These are phyloP conservation scores for Solenopsis invicta DNA, from an alignment of 1,140 invertebrate genomes.

Conservation along the genomic window DNA sequence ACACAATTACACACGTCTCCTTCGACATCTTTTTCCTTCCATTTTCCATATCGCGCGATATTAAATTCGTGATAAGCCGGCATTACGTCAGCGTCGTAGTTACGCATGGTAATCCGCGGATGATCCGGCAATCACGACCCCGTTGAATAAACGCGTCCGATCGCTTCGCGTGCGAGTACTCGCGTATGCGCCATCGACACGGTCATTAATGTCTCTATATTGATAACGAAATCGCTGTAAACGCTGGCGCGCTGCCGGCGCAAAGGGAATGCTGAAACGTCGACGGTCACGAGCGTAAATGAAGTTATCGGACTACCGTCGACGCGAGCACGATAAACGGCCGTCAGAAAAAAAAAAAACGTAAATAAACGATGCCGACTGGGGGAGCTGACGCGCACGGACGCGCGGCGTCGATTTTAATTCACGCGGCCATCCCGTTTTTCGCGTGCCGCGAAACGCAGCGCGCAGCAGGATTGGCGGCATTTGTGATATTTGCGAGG, in stretches of 20 bases:
- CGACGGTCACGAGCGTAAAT: conserved; percentile 61
- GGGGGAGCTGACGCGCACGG: conserved; percentile 32
- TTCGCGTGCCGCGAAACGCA: conserved; percentile 1
- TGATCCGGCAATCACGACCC: conserved; percentile 55
- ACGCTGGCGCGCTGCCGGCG: conserved; percentile 46
- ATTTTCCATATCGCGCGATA: conserved; percentile 10
- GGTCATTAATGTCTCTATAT: conserved; percentile 62
- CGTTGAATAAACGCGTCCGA: conserved; percentile 53
- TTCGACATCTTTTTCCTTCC: background rate
- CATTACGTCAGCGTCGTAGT: conserved; percentile 43
- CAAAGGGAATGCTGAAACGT: conserved; percentile 62
- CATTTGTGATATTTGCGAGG: conserved; percentile 46
- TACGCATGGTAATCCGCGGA: conserved; percentile 52
- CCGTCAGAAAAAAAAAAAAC: conserved; percentile 34
- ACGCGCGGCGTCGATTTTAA: conserved; percentile 62
- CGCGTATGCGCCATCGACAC: conserved; percentile 32
- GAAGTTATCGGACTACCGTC: conserved; percentile 60
- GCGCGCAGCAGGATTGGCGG: background rate
- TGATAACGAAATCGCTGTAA: conserved; percentile 58
- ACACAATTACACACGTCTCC: background rate
- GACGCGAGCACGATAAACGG: conserved; percentile 57
- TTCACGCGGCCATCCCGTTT: conserved; percentile 35
- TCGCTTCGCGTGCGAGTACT: conserved; percentile 18
- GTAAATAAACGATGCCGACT: conserved; percentile 32
- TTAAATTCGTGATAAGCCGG: conserved; percentile 51